These are phyloP conservation scores for Crypturellus undulatus DNA, from an alignment of 2,113 vertebrate species.

Conservation along the genomic window DNA sequence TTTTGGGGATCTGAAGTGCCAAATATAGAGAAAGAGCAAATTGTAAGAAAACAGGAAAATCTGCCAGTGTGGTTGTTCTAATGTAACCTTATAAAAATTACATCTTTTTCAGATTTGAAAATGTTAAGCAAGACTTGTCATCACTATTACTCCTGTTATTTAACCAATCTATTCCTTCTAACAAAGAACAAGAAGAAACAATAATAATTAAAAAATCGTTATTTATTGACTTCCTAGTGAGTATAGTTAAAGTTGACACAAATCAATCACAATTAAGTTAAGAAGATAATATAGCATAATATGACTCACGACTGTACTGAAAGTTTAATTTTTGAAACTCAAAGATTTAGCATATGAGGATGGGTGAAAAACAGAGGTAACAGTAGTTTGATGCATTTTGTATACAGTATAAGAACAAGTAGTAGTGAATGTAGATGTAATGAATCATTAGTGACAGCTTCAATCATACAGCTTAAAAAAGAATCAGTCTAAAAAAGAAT, in stretches of 20 bases:
- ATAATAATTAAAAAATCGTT: conserved; percentile 83
- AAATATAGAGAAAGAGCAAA: background rate
- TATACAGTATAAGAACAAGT: background rate
- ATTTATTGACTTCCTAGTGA: conserved; percentile 91
- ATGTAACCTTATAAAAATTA: background rate
- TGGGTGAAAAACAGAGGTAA: background rate
- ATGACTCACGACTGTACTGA: conserved; percentile 57
- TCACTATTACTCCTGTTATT: conserved; percentile 71
- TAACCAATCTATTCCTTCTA: conserved; percentile 89
- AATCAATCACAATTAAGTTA: conserved; percentile 97
- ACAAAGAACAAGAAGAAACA: conserved; percentile 88
- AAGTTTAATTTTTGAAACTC: conserved; percentile 76
- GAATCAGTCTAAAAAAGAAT: background rate
- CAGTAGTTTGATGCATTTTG: background rate
- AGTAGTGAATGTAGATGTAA: too few species aligned
- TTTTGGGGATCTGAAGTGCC: background rate
- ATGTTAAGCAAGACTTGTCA: background rate
- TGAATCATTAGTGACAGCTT: background rate
- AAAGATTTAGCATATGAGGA: conserved; percentile 32
- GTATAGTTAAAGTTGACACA: conserved; percentile 94
- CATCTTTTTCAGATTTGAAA: background rate
- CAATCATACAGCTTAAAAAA: background rate
- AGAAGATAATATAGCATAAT: conserved; percentile 88
- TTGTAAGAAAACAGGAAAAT: background rate
- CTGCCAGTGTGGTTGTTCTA: background rate